phyloP scores from a whole-genome alignment of 2,888 invertebrate genomes.

The Nomada hirtipes region DNA sequence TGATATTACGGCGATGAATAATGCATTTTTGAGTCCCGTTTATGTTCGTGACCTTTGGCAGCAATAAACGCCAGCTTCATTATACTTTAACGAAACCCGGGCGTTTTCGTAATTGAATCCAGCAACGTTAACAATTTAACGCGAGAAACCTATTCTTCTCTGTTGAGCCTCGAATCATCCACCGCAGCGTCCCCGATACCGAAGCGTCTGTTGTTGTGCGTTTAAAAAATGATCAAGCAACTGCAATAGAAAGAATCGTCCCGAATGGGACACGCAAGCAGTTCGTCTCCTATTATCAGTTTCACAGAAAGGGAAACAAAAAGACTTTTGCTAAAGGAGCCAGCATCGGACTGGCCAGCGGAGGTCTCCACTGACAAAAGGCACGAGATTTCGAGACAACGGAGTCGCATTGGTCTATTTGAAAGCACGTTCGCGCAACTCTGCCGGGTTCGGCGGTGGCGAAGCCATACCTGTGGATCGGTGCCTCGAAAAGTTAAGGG shows the following conservation, averaged over 20 bases:
- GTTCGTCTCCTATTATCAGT: not conserved
- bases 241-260: not conserved
- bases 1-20: constrained; percentile 35
- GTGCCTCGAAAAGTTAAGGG: constrained; percentile 81
- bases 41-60: constrained; percentile 22
- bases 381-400: constrained; percentile 35
- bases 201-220: too few species aligned
- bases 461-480: constrained; percentile 81
- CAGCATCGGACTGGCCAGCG: not conserved
- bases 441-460: constrained; percentile 61
- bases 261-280: not conserved
- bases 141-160: not conserved
- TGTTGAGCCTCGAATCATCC: too few species aligned
- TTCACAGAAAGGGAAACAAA: not conserved
- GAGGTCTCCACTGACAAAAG: constrained; percentile 16
- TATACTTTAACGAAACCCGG: not conserved
- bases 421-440: constrained; percentile 60
- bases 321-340: not conserved
- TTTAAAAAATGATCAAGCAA: not conserved
- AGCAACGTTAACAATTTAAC: not conserved
- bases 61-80: not conserved
- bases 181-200: too few species aligned
- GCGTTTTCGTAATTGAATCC: not conserved
- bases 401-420: constrained; percentile 55
- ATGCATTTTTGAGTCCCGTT: constrained; percentile 21